phyloP scores from a whole-genome alignment of 2,888 invertebrate species.

The Oeneis ivallda region DNA sequence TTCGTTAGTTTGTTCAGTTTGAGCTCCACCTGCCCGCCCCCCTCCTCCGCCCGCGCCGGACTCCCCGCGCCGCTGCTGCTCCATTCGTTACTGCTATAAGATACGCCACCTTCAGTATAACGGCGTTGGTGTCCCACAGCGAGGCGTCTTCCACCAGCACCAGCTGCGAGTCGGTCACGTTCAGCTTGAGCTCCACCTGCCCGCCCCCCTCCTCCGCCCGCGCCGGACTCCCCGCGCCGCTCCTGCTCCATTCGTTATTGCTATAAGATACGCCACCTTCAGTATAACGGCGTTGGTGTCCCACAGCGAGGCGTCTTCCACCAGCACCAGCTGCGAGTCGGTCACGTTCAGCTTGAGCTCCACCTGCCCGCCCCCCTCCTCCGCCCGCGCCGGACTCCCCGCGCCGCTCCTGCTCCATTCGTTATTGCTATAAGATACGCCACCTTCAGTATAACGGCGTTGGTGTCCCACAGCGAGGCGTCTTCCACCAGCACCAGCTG shows the following conservation, averaged over 20 bases:
- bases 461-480: conserved; percentile 92
- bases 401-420: conserved; percentile 23
- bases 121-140: conserved; percentile 94
- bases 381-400: conserved; percentile 42
- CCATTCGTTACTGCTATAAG: too few relatives aligned
- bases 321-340: conserved; percentile 96
- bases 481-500: conserved; percentile 97
- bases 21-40: conserved; percentile 85
- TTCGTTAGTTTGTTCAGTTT: too few relatives aligned
- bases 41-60: conserved; percentile 79
- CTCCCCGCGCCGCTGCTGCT: conserved; percentile 20
- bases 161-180: conserved; percentile 96
- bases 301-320: conserved; percentile 93
- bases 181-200: conserved; percentile 92
- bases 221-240: conserved; percentile 27
- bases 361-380: conserved; percentile 84
- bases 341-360: conserved; percentile 96
- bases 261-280: too few relatives aligned
- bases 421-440: too few relatives aligned
- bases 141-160: conserved; percentile 96
- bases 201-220: conserved; percentile 52
- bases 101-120: conserved; percentile 87
- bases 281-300: conserved; percentile 97
- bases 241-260: conserved; percentile 23
- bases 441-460: conserved; percentile 94